Percentiles rank a stretch among this genome's conserved stretches.
Evolutionary conservation across 1,140 invertebrate species (phyloP).

Genomic region (Musca domestica): DNA sequence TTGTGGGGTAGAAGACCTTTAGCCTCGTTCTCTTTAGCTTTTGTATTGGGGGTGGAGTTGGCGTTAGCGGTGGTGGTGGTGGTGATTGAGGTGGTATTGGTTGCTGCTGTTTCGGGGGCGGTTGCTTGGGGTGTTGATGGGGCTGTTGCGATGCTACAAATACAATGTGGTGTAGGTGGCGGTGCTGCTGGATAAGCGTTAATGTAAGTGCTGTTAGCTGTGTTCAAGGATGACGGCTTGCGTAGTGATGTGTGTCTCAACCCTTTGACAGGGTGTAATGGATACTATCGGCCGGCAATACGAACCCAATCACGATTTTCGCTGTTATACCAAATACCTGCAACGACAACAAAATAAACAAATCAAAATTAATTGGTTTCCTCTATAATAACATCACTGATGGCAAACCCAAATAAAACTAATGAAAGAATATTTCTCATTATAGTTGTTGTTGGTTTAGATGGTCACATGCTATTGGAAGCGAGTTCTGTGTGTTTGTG

Average conservation of each 20-base stretch:
- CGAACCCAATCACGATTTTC: conserved; percentile 54
- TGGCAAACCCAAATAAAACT: no score
- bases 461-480: no score
- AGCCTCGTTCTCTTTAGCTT: not conserved
- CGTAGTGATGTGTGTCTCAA: conserved; percentile 53
- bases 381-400: no score
- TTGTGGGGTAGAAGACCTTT: conserved; percentile 26
- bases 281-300: conserved; percentile 55
- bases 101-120: not conserved
- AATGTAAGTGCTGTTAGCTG: conserved; percentile 50
- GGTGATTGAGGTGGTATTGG: not conserved
- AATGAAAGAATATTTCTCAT: no score
- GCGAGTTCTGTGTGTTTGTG: no score
- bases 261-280: conserved; percentile 53
- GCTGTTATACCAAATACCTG: conserved; percentile 55
- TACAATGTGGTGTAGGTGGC: conserved; percentile 44
- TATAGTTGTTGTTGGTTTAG: no score
- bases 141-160: conserved; percentile 13
- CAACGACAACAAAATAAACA: conserved; percentile 20
- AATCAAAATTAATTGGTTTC: conserved; percentile 13
- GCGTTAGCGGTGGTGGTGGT: no score
- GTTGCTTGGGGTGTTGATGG: conserved; percentile 10
- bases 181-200: conserved; percentile 50
- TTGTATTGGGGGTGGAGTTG: no score
- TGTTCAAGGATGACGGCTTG: conserved; percentile 49